These are phyloP conservation scores for Gari tellinella DNA, from an alignment of 2,888 invertebrate species.

Conservation along the genomic window DNA sequence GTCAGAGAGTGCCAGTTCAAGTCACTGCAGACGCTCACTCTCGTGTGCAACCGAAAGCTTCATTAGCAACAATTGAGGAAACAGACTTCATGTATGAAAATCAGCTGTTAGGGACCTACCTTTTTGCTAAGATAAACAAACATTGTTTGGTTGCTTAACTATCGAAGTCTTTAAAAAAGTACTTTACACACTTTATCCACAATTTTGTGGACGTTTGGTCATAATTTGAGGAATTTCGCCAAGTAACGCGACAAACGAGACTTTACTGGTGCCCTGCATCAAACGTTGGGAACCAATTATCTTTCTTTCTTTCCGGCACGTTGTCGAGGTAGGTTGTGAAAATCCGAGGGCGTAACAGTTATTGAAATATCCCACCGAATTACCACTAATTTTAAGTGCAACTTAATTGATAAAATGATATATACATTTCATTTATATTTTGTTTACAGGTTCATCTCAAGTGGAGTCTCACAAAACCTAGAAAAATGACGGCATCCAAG, in stretches of 20 bases:
- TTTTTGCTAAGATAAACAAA: conserved; percentile 50
- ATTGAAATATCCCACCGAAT: too few relatives aligned
- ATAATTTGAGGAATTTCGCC: conserved; percentile 2
- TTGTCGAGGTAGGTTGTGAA: too few relatives aligned
- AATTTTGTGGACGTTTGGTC: neutral
- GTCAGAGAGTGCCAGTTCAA: too few relatives aligned
- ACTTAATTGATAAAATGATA: too few relatives aligned
- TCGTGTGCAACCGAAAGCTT: conserved; percentile 12
- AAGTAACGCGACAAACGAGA: neutral
- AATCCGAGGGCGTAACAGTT: too few relatives aligned
- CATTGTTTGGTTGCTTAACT: conserved; percentile 10
- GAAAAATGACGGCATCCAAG: conserved; percentile 71
- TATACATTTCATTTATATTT: neutral
- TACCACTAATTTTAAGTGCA: too few relatives aligned
- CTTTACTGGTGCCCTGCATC: too few relatives aligned
- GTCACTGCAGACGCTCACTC: too few relatives aligned
- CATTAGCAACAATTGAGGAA: conserved; percentile 22
- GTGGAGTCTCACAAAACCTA: neutral
- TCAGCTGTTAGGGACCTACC: conserved; percentile 6
- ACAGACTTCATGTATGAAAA: neutral
- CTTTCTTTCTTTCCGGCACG: conserved; percentile 2
- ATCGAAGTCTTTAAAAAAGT: too few relatives aligned
- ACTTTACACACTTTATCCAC: neutral
- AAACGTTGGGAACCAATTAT: too few relatives aligned
- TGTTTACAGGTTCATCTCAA: neutral